Percentiles rank a stretch among this genome's conserved stretches.
Conservation (phyloP, 2,888 invertebrate species). For the Morinoia aosen region DNA sequence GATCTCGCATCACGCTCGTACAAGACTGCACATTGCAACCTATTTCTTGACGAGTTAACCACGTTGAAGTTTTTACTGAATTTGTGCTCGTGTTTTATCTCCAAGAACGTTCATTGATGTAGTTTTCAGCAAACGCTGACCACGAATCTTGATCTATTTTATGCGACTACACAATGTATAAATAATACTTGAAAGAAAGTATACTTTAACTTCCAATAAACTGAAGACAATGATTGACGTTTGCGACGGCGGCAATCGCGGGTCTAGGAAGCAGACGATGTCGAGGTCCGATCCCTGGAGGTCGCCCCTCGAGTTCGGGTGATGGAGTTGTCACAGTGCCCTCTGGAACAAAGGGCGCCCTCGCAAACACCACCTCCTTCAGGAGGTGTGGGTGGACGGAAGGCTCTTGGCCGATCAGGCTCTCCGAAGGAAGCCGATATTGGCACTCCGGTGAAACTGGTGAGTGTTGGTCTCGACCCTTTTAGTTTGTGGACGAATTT, state of each 20-base stretch:
- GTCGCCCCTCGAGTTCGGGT: neutral
- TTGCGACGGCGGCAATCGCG: neutral
- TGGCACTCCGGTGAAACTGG: neutral
- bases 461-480: neutral
- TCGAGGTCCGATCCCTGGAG: neutral
- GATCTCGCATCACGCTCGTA: neutral
- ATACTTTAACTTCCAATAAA: neutral
- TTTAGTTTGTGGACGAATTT: neutral
- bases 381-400: neutral
- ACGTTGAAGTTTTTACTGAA: neutral
- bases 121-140: neutral
- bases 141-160: neutral
- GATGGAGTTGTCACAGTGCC: neutral
- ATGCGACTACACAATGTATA: neutral
- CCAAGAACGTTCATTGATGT: neutral
- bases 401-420: neutral
- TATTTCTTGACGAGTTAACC: neutral
- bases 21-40: neutral
- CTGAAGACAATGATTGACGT: neutral
- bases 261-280: neutral
- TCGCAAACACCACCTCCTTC: neutral
- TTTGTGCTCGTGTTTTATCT: neutral
- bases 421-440: neutral
- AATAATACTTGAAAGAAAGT: neutral
- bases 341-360: neutral